These are phyloP conservation scores for Latrodectus hesperus DNA, from an alignment of 2,888 invertebrate genomes.

Conservation along the genomic window DNA sequence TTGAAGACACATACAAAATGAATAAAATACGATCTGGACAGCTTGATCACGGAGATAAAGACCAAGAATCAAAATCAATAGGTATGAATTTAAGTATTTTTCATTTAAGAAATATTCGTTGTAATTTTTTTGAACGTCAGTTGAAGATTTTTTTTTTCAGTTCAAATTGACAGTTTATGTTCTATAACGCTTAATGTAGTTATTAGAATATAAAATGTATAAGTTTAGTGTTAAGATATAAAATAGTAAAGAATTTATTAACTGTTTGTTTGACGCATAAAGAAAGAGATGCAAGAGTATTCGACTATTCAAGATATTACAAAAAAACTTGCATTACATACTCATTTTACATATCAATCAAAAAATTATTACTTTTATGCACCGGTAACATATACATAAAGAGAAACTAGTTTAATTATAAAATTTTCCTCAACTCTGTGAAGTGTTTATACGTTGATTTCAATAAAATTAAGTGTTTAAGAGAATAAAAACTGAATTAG, in stretches of 20 bases:
- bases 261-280: neutral
- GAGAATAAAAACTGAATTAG: too few relatives aligned
- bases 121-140: neutral
- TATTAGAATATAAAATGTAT: neutral
- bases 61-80: constrained; percentile 43
- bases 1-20: constrained; percentile 63
- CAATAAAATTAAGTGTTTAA: too few relatives aligned
- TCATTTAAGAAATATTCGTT: neutral
- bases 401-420: too few relatives aligned
- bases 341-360: neutral
- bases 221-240: neutral
- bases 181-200: neutral
- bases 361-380: too few relatives aligned
- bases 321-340: neutral
- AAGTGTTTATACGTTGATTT: too few relatives aligned
- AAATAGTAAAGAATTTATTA: neutral
- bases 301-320: neutral
- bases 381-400: too few relatives aligned
- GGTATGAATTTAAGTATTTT: constrained; percentile 7
- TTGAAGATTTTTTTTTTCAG: neutral
- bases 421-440: too few relatives aligned
- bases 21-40: constrained; percentile 52
- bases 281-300: neutral
- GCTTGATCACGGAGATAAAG: constrained; percentile 41
- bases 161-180: neutral